Percentiles rank a stretch among this genome's conserved stretches.
Evolutionary conservation across 2,113 vertebrate species (phyloP).

Genomic region (Pseudorhombus dupliciocellatus): DNA sequence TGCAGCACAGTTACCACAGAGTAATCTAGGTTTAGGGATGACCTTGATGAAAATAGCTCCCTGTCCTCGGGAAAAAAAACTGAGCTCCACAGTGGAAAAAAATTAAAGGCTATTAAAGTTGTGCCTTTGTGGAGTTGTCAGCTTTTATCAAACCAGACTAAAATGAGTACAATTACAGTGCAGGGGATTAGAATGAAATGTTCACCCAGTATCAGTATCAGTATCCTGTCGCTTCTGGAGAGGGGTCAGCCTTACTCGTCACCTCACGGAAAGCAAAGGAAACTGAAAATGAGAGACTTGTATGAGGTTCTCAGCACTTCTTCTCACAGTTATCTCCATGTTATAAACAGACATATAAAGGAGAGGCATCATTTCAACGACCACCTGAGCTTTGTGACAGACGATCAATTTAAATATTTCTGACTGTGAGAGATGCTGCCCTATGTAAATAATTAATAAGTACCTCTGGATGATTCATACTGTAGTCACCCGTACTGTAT

Average conservation of each 20-base stretch:
- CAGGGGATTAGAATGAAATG: constrained; percentile 41
- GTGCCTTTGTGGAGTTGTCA: constrained; percentile 39
- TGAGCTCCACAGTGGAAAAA: constrained; percentile 12
- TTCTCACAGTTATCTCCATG: too few species aligned
- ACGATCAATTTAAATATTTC: background rate
- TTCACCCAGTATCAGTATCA: constrained; percentile 25
- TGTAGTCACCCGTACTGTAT: too few species aligned
- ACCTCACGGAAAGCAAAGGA: too few species aligned
- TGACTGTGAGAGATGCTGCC: background rate
- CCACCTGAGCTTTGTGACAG: background rate
- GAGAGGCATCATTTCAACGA: too few species aligned
- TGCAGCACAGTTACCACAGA: constrained; percentile 48
- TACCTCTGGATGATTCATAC: background rate
- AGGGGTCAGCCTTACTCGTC: too few species aligned
- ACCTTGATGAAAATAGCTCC: constrained; percentile 63
- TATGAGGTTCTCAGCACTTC: too few species aligned
- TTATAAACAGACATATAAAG: too few species aligned
- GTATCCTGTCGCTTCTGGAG: too few species aligned
- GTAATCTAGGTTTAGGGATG: constrained; percentile 57
- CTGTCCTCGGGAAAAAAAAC: constrained; percentile 32
- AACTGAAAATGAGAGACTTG: too few species aligned
- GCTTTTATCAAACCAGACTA: constrained; percentile 44
- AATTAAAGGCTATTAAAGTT: constrained; percentile 56
- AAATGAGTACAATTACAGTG: constrained; percentile 21
- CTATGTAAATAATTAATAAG: background rate